Base-by-base conservation (phyloP, 2,888 invertebrate genomes). In the Branchipolynoe longqiensis region DNA sequence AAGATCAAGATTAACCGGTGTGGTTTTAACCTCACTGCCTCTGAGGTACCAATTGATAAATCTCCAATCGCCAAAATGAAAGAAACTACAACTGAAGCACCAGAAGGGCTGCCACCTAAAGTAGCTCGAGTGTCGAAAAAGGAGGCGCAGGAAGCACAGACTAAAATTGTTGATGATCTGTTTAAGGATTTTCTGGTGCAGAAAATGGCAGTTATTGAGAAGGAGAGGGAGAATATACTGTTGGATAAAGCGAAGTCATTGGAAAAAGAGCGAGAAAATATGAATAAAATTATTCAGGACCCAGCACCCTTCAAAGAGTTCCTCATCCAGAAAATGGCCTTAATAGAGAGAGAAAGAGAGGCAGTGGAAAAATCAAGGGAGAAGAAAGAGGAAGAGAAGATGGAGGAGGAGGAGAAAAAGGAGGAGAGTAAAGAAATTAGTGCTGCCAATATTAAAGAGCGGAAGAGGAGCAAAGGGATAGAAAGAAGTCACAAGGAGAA, bases 171-270 rank as follows among this genome's bases (percentile, higher is more conserved):
- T 18, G 87, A 87, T 40, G 73, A 85, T 22, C 59, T 87, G 22
- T 84, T 87, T 58, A 85, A 85, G 54, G 83, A 81, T 36, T 87
- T 87, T 58, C 73, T 87, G 4, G 64, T 62, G 0, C 83, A 85
- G 58, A 87, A 87, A 56, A 64, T 87, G 84, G 85, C 86, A n/a
- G 62, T 48, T 28, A 82, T 85, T 54, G 83, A 83, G 41, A 62
- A 83, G 25, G 83, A 83, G 22, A 41, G 78, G 28, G 22, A 41
- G 54, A 8, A 28, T 1, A 48, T 41, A 31, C 48, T n/a, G 25
- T 12, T 38, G 38, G 40, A 41, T 40, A 22, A 48, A 12, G 54
- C n/a, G 18, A 78, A 48, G 48, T 41, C 78, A 1, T 31, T 48
- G 41, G 78, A 78, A 48, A 54, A 25, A 28, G 41, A 41, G 48